phyloP scores from a whole-genome alignment of 2,113 vertebrate species.

The Poeciliopsis prolifica region DNA sequence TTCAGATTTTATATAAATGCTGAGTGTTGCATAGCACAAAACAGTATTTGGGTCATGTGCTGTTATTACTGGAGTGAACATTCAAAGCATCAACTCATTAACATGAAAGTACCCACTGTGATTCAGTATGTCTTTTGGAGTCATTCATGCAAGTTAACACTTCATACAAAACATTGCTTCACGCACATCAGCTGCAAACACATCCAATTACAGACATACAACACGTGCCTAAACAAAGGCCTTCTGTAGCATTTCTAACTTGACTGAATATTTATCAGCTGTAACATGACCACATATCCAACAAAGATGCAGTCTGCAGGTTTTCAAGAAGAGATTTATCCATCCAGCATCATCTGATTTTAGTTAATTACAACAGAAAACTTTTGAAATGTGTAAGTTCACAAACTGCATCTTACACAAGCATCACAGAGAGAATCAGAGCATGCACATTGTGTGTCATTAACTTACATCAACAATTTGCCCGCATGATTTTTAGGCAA shows the following conservation, averaged over 20 bases:
- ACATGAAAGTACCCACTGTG: constrained; percentile 10
- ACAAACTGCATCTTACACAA: constrained; percentile 68
- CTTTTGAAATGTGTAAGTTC: constrained; percentile 3
- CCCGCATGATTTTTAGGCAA: constrained; percentile 99
- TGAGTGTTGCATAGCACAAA: not conserved
- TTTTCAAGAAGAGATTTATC: not conserved
- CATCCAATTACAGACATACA: constrained; percentile 41
- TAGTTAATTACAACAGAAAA: not conserved
- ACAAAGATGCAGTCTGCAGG: constrained; percentile 59
- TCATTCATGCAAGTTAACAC: constrained; percentile 18
- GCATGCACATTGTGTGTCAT: constrained; percentile 80
- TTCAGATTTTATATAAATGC: not conserved
- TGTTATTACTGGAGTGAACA: constrained; percentile 28
- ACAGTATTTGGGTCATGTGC: not conserved
- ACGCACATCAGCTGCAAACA: constrained; percentile 27
- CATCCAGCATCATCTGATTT: not conserved
- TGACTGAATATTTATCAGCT: not conserved
- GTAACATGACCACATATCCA: constrained; percentile 3
- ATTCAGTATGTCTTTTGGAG: not conserved
- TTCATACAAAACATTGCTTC: not conserved
- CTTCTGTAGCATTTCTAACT: constrained; percentile 1
- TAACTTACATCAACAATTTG: constrained; percentile 99
- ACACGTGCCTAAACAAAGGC: not conserved
- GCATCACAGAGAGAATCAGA: constrained; percentile 67
- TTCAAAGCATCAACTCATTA: constrained; percentile 43